Evolutionary conservation across 2,797 vertebrate species (phyloP), one percentile per base, ranked within the genome.

Genomic region (Crocidura indochinensis): DNA sequence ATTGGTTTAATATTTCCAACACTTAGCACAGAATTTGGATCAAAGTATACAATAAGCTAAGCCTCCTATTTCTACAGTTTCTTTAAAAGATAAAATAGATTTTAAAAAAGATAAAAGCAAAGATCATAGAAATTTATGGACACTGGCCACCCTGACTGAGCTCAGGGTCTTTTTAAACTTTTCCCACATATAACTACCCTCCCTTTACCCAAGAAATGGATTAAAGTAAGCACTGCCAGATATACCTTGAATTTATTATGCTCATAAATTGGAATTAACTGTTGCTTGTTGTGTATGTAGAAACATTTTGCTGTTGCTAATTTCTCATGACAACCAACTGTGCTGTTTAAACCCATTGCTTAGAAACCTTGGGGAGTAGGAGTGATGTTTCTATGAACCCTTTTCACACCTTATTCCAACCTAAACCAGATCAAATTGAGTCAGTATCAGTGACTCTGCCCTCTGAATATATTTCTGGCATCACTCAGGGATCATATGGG

Each of bases 1-100:
- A 9, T 60, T 87, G 82, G 83, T 79, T 84, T 31, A 75, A 31
- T 93, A 38, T 67, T 87, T 86, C 38, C 65, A 79, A 79, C 24
- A 22, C 60, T 62, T 71, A 77, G 29, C 46, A 56, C 15, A 92
- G 69, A 80, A 49, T 20, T 77, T 72, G 9, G 44, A 26, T 86
- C 65, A 51, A 71, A 67, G 64, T 75, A 15, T n/a, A 65, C 24
- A 31, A 8, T 15, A 79, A 24, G n/a, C 56, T 38, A 31, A 60
- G 31, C 56, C 19, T 78, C 24, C 72, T 31, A 68, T 29, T 1
- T 10, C 2, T 74, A 20, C 38, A 87, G 38, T 31, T 53, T 73
- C 77, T 22, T 80, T 26, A 10, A 51, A 74, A 17, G n/a, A n/a
- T n/a, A n/a, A n/a, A n/a, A n/a, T n/a, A n/a, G n/a, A n/a, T n/a